phyloP scores from a whole-genome alignment of 1,140 invertebrate genomes.

The Eriocheir sinensis region DNA sequence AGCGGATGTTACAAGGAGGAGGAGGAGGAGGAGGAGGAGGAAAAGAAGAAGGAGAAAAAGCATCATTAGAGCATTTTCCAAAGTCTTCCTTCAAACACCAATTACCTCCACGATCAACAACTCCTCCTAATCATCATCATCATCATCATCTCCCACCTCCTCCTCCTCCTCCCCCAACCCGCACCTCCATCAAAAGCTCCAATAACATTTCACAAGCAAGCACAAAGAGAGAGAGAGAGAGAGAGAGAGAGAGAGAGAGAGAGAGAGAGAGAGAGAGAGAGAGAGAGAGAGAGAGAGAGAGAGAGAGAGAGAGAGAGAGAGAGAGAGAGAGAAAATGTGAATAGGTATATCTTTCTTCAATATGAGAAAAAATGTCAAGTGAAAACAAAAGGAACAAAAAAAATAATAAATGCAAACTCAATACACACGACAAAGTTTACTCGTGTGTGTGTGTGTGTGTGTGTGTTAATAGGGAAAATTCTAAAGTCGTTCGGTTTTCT shows the following conservation, averaged over 20 bases:
- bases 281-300: slow-evolving; percentile 50
- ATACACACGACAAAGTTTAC: no score
- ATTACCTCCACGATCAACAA: neutral
- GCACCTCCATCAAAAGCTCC: neutral
- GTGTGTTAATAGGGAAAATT: no score
- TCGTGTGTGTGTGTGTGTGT: no score
- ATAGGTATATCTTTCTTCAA: no score
- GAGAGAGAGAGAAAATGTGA: neutral
- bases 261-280: slow-evolving; percentile 51
- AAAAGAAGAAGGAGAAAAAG: neutral
- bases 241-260: slow-evolving; percentile 52
- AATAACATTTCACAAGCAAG: neutral
- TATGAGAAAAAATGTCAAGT: no score
- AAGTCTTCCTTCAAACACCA: neutral
- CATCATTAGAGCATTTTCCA: neutral
- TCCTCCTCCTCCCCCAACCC: neutral
- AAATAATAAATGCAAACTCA: no score
- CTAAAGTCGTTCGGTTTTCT: no score
- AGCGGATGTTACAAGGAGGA: neutral
- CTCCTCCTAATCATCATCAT: no score
- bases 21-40: slow-evolving; percentile 1
- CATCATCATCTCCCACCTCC: neutral
- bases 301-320: slow-evolving; percentile 37
- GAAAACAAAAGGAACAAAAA: no score
- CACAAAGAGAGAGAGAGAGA: slow-evolving; percentile 40